Base-by-base conservation (phyloP, 2,888 invertebrate species). In the Mellilla xanthometata region DNA sequence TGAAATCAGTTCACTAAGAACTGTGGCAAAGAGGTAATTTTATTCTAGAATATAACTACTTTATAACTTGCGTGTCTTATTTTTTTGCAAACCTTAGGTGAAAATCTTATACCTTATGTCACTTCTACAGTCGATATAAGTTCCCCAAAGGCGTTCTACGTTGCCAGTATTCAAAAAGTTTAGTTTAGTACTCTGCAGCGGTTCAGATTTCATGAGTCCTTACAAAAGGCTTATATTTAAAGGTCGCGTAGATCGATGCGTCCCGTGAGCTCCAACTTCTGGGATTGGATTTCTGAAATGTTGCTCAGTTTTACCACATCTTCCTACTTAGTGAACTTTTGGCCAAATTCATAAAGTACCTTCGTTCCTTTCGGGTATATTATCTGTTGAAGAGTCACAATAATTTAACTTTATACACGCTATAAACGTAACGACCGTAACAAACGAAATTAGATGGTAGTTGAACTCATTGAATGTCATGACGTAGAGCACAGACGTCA, bases 221-320 rank as follows among this genome's bases (percentile, higher is more conserved):
- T 54, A 50, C 58, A 60, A 61, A 64, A 64, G 54, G 49, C 48
- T 63, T 58, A 51, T 41, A 57, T 58, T 49, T 42, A 59, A 60
- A 61, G 54, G 57, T 57, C 46, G 59, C 48, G 46, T 54, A 56
- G 56, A 72, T 66, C 57, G 60, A 74, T 72, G 65, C 52, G 59
- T 69, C 68, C 70, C 72, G 43, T 30, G 65, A 65, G 66, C 48
- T 52, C 41, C 15, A 61, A 63, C 53, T 62, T 55, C 41, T 32
- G 48, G 54, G 50, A 62, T 66, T 58, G 52, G 52, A 52, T 62
- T 60, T 60, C 47, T 55, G 35, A 58, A 56, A 59, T 52, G 41
- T 51, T 39, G 13, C 39, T 43, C 34, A 9, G 15, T 52, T 33
- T 28, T 48, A 32, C 28, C n/a, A 30, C 24, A 31, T 40, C 39